Base-by-base conservation (phyloP, 2,113 vertebrate genomes). In the Agapornis roseicollis region DNA sequence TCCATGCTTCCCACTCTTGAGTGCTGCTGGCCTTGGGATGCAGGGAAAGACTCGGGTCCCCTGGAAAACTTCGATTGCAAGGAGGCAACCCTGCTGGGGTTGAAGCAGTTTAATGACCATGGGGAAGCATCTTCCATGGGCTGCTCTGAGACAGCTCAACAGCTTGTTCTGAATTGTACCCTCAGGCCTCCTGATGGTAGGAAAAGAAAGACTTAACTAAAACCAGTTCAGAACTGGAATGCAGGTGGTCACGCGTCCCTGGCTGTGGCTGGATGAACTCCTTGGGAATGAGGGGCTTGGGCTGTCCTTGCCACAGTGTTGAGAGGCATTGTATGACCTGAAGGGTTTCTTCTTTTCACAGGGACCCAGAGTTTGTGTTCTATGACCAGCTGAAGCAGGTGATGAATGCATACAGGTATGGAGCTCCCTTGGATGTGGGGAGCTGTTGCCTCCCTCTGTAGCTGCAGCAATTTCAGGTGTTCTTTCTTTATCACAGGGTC, bases 331-430 rank as follows among this genome's bases (percentile, higher is more conserved):
- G 9, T 18, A 42, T 25, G 53, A 44, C n/a, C 92, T 97, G 90
- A 96, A 53, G 10, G 35, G 4, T 69, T 64, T 46, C 86, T 52
- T 86, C 81, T 97, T 82, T 88, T 15, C 63, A 19, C 97, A 99
- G 99, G 91, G 99, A 99, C 95, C 99, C 99, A 1, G 99, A 99
- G 97, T 99, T 99, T 97, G 99, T 99, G 63, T 99, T 99, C 97
- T 99, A 99, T 9, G 99, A 99, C 97, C 99, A 99, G 98, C 97
- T 99, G 83, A 99, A 99, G 95, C 99, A 99, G 97, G 99, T 99
- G 18, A 99, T 99, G 99, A 99, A 99, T 4, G 99, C 99, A 2
- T 99, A 99, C 97, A 99, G 99, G 99, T 99, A 96, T 80, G 91
- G 49, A n/a, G 27, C 37, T 50, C 23, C 53, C 11, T 27, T 71